Evolutionary conservation across 2,113 vertebrate species (phyloP).

Genomic region (Corydoras sp.): DNA sequence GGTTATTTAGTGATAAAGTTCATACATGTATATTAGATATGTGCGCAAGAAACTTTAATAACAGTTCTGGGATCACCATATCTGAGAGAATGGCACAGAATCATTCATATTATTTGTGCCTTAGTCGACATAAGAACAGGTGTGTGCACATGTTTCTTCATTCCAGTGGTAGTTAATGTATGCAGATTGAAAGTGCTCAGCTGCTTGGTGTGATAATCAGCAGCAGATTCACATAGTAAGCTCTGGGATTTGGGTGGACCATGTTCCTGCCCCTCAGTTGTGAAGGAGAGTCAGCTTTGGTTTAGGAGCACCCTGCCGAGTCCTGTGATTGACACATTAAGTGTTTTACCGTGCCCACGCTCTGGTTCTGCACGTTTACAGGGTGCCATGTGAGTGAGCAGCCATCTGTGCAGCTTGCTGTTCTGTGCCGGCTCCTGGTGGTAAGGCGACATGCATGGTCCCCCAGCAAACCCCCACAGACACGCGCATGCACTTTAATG

Average conservation of each 20-base stretch:
- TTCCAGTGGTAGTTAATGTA: conserved; percentile 12
- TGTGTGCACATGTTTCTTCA: conserved; percentile 6
- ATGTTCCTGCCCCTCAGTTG: conserved; percentile 16
- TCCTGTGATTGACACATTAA: conserved; percentile 36
- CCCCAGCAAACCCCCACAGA: conserved; percentile 12
- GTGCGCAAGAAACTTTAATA: too few relatives aligned
- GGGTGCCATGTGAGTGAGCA: conserved; percentile 11
- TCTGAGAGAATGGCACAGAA: not conserved
- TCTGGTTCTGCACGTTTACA: conserved; percentile 2
- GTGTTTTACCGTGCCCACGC: conserved; percentile 17
- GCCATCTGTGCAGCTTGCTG: conserved; percentile 35
- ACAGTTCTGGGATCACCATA: not conserved
- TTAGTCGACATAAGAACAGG: not conserved
- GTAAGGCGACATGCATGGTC: conserved; percentile 3
- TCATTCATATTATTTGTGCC: not conserved
- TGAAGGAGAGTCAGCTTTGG: conserved; percentile 3
- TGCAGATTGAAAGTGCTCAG: conserved; percentile 16
- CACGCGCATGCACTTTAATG: conserved; percentile 34
- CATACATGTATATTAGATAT: too few relatives aligned
- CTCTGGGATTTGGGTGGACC: not conserved
- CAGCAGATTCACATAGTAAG: conserved; percentile 1
- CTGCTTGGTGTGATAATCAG: conserved; percentile 19
- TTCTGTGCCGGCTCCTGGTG: conserved; percentile 19
- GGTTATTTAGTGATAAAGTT: too few relatives aligned
- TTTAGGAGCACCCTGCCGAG: not conserved